These are phyloP conservation scores for Philantomba maxwellii DNA, from an alignment of 2,113 vertebrate species.

Conservation along the genomic window DNA sequence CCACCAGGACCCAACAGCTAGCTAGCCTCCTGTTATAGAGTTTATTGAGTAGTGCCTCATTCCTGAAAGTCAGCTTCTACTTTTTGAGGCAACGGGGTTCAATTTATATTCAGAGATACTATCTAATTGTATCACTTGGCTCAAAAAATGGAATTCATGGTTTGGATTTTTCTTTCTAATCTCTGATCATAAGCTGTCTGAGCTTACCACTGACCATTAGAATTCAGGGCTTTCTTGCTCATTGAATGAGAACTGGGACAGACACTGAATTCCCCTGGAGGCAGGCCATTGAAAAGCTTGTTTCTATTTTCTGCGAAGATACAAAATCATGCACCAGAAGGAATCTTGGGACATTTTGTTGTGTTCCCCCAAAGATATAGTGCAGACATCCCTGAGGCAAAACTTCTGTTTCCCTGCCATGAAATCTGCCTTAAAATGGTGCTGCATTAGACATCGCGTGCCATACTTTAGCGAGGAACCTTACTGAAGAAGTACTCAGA, in stretches of 20 bases:
- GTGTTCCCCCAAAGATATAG: background rate
- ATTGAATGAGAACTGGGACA: background rate
- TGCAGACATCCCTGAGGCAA: background rate
- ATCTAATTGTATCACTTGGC: background rate
- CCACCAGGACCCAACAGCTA: background rate
- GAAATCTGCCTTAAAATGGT: background rate
- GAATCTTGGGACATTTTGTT: background rate
- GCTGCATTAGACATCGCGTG: fast-evolving
- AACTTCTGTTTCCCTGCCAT: background rate
- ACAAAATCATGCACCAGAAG: background rate
- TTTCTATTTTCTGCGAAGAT: background rate
- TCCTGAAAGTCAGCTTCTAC: background rate
- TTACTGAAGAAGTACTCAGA: background rate
- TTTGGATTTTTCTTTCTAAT: background rate
- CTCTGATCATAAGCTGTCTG: too few relatives aligned
- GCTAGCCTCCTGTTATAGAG: fast-evolving
- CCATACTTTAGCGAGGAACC: background rate
- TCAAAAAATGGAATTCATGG: background rate
- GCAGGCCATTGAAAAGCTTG: background rate
- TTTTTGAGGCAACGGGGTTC: background rate
- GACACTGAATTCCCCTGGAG: background rate
- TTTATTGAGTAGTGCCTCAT: background rate
- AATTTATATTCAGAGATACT: background rate
- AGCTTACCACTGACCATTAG: background rate
- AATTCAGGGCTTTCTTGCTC: background rate